Percentiles rank a stretch among this genome's conserved stretches.
phyloP scores from a whole-genome alignment of 2,888 invertebrate genomes.

The Eulithis prunata region DNA sequence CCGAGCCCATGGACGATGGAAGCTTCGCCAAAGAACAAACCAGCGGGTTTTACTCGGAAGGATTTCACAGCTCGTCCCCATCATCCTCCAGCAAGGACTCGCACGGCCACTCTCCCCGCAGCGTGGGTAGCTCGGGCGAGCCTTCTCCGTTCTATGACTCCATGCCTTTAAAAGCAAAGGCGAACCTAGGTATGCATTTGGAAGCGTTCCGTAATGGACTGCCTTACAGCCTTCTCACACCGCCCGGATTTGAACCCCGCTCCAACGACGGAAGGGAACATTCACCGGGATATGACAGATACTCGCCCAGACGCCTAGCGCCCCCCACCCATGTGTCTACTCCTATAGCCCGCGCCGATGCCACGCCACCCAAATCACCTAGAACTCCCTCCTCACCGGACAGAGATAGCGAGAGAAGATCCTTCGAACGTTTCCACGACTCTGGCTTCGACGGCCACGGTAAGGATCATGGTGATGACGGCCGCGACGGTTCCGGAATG shows the following conservation, averaged over 20 bases:
- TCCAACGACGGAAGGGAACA: conserved; percentile 63
- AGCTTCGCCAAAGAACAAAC: conserved; percentile 83
- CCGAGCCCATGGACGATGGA: conserved; percentile 78
- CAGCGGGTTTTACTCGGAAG: conserved; percentile 85
- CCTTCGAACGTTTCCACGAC: conserved; percentile 75
- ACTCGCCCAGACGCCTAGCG: conserved; percentile 65
- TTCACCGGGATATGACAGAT: conserved; percentile 66
- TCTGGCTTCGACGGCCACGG: conserved; percentile 78
- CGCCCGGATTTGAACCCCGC: conserved; percentile 82
- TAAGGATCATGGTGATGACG: conserved; percentile 71
- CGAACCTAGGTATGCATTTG: conserved; percentile 74
- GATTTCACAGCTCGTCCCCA: conserved; percentile 85
- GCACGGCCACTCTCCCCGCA: conserved; percentile 77
- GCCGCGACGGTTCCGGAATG: conserved; percentile 76
- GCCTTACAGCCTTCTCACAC: conserved; percentile 86
- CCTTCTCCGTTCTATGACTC: conserved; percentile 71
- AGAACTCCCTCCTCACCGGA: conserved; percentile 68
- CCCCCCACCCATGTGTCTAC: conserved; percentile 70
- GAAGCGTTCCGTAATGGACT: conserved; percentile 73
- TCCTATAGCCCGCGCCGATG: conserved; percentile 66
- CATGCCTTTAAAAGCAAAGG: conserved; percentile 73
- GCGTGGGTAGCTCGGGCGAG: conserved; percentile 73
- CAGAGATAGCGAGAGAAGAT: conserved; percentile 62
- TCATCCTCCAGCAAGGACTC: conserved; percentile 83
- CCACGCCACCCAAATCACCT: conserved; percentile 77